phyloP scores from a whole-genome alignment of 1,140 invertebrate genomes.

The Agrilus planipennis region DNA sequence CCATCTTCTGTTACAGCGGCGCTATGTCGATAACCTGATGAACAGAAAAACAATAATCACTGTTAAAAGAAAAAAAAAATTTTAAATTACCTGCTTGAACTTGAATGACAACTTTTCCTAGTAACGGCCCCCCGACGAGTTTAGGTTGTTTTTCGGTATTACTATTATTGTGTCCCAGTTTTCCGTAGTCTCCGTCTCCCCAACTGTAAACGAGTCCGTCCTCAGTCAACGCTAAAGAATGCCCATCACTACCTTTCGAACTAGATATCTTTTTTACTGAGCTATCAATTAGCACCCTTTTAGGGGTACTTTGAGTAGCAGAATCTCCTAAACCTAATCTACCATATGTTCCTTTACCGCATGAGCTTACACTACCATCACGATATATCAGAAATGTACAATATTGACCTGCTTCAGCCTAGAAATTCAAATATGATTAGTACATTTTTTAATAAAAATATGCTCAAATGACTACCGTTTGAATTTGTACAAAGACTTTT shows the following conservation, averaged over 20 bases:
- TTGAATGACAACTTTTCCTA: conserved; percentile 38
- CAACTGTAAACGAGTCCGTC: conserved; percentile 92
- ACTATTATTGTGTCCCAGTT: conserved; percentile 60
- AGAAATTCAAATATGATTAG: conserved; percentile 5
- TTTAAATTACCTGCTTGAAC: conserved; percentile 40
- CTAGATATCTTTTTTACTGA: conserved; percentile 37
- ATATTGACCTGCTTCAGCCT: conserved; percentile 56
- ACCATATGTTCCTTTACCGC: conserved; percentile 92
- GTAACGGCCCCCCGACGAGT: conserved; percentile 37
- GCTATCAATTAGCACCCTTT: conserved; percentile 47
- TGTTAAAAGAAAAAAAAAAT: conserved; percentile 2
- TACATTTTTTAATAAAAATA: neutral
- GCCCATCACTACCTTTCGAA: conserved; percentile 59
- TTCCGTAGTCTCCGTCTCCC: conserved; percentile 96
- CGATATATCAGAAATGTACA: conserved; percentile 51
- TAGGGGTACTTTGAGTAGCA: conserved; percentile 85
- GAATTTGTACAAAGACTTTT: conserved; percentile 43
- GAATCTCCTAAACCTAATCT: conserved; percentile 85
- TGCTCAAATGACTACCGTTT: conserved; percentile 36
- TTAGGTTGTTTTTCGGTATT: conserved; percentile 46
- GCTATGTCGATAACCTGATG: conserved; percentile 44
- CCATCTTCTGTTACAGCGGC: conserved; percentile 45
- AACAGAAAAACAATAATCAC: neutral
- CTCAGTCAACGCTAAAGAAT: conserved; percentile 88
- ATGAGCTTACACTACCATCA: conserved; percentile 67